Evolutionary conservation across 2,888 invertebrate species (phyloP).

Genomic region (Nysson spinosus): DNA sequence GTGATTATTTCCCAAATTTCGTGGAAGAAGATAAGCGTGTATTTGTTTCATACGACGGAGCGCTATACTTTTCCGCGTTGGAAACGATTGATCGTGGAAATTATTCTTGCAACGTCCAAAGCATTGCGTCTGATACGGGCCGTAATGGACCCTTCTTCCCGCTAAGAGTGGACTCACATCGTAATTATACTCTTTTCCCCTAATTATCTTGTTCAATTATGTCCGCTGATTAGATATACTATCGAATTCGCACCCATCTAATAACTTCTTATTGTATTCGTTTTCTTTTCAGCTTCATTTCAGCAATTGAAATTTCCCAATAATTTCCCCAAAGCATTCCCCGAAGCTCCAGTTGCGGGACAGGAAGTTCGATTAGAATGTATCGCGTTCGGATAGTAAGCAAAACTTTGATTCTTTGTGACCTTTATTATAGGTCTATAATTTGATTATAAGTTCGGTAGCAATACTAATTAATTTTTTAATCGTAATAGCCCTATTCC

Average conservation of each 20-base stretch:
- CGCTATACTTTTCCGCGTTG: constrained; percentile 95
- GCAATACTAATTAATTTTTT: constrained; percentile 4
- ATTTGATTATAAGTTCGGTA: neutral
- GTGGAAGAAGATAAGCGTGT: constrained; percentile 95
- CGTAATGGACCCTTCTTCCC: constrained; percentile 94
- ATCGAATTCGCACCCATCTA: too few relatives aligned
- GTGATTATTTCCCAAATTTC: constrained; percentile 93
- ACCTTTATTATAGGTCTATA: neutral
- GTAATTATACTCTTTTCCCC: constrained; percentile 76
- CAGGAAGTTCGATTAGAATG: constrained; percentile 95
- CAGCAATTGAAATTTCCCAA: constrained; percentile 95
- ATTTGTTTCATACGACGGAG: constrained; percentile 96
- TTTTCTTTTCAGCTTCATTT: constrained; percentile 83
- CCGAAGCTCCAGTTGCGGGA: constrained; percentile 94
- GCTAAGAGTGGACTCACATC: constrained; percentile 89
- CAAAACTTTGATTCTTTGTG: constrained; percentile 20
- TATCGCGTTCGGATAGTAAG: constrained; percentile 95
- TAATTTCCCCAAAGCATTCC: constrained; percentile 97
- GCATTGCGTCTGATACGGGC: constrained; percentile 90
- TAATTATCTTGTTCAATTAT: neutral
- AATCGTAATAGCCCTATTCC: constrained; percentile 85
- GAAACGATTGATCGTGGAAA: constrained; percentile 93
- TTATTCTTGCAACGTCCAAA: constrained; percentile 95
- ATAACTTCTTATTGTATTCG: constrained; percentile 3
- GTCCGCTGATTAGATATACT: too few relatives aligned